Conservation (phyloP, 1,140 invertebrate genomes). For the Ceratina calcarata region DNA sequence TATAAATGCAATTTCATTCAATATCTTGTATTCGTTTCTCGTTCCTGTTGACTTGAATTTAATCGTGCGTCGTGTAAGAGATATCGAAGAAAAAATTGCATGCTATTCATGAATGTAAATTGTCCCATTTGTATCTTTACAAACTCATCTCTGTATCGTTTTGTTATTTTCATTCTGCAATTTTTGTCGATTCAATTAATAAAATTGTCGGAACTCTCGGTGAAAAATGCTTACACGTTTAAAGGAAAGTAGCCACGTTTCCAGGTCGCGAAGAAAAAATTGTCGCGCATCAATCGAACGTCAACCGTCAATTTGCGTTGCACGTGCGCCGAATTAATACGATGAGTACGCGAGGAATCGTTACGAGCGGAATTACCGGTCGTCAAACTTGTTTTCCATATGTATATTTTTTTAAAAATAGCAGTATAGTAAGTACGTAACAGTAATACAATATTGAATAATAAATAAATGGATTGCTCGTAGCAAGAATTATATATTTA, state of each 20-base stretch:
- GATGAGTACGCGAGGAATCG: not conserved
- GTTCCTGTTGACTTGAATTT: conserved; percentile 1
- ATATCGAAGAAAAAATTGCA: conserved; percentile 2
- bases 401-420: no score
- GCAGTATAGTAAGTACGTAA: no score
- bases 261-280: not conserved
- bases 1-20: no score
- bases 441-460: no score
- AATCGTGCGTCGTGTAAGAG: not conserved
- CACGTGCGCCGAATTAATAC: conserved; percentile 2
- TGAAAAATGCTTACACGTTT: conserved; percentile 22
- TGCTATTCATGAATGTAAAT: conserved; percentile 9
- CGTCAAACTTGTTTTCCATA: not conserved
- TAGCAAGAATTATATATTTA: no score
- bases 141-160: not conserved
- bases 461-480: no score
- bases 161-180: not conserved
- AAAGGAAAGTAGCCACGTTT: not conserved
- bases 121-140: not conserved
- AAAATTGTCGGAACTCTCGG: not conserved
- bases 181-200: not conserved
- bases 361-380: not conserved
- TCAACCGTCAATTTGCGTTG: conserved; percentile 22
- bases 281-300: conserved; percentile 2
- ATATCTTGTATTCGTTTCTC: not conserved